phyloP scores from a whole-genome alignment of 1,140 invertebrate species.

The Drosophila eugracilis region DNA sequence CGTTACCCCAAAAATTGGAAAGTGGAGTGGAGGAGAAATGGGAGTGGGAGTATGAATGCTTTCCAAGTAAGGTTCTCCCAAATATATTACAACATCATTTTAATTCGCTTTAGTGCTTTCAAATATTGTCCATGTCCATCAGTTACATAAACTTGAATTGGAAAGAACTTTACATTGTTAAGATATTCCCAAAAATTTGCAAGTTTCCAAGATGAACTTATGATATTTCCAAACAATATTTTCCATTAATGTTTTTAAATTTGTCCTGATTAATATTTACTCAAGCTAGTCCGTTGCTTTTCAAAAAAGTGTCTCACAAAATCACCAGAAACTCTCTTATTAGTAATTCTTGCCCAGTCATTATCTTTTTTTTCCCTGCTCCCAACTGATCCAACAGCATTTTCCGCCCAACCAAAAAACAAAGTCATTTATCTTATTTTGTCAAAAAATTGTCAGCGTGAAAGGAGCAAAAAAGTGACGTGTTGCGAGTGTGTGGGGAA shows the following conservation, averaged over 20 bases:
- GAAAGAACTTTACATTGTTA: neutral
- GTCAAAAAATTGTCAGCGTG: conserved; percentile 77
- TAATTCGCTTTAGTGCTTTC: neutral
- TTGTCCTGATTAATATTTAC: too few relatives aligned
- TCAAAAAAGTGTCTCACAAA: too few relatives aligned
- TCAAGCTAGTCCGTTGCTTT: too few relatives aligned
- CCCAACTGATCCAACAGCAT: conserved; percentile 3
- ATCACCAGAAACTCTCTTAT: neutral
- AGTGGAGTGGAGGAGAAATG: too few relatives aligned
- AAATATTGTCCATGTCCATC: neutral
- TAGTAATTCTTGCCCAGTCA: neutral
- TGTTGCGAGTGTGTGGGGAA: conserved; percentile 11
- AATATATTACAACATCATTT: conserved; percentile 4
- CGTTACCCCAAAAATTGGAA: conserved; percentile 19
- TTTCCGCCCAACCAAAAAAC: conserved; percentile 11
- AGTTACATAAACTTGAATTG: neutral
- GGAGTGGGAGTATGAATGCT: neutral
- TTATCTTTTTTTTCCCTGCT: conserved; percentile 10
- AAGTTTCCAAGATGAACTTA: too few relatives aligned
- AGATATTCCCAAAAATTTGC: too few relatives aligned
- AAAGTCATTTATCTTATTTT: conserved; percentile 82
- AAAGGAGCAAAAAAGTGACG: conserved; percentile 23
- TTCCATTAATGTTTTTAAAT: too few relatives aligned
- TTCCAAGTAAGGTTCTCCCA: neutral
- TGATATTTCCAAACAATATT: too few relatives aligned